These are phyloP conservation scores for cattle (Bos taurus) DNA, from an alignment of 2,113 vertebrate species.

Conservation along the genomic window DNA sequence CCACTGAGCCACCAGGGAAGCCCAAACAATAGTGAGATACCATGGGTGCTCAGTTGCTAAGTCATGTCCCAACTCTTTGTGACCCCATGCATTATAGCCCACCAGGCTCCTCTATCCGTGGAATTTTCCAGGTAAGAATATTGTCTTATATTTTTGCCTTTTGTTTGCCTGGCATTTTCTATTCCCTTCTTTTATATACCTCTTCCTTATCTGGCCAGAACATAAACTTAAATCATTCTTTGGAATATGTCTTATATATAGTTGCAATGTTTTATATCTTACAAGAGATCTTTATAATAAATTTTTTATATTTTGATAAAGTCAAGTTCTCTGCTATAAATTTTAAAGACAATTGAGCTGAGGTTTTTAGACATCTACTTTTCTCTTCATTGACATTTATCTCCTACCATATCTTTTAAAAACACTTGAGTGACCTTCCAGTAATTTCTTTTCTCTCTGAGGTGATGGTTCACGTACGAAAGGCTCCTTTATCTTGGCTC, in stretches of 20 bases:
- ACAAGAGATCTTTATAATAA: not conserved
- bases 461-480: not conserved
- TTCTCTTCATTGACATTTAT: not conserved
- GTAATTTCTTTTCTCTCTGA: conserved; percentile 1
- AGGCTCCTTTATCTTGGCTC: not conserved
- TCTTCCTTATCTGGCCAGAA: not conserved
- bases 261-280: not conserved
- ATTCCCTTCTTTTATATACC: not conserved
- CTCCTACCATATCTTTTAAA: not conserved
- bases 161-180: not conserved
- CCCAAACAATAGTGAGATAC: not conserved
- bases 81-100: not conserved
- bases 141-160: not conserved
- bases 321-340: conserved; percentile 18
- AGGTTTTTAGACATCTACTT: conserved; percentile 2
- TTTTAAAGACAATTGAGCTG: not conserved
- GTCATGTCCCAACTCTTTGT: not conserved
- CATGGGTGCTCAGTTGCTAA: not conserved
- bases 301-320: conserved; percentile 1
- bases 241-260: not conserved
- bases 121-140: not conserved
- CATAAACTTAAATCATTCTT: not conserved
- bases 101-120: not conserved
- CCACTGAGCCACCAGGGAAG: not conserved
- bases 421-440: not conserved